Conservation (phyloP, 2,888 invertebrate species). For the Corythucha ciliata region DNA sequence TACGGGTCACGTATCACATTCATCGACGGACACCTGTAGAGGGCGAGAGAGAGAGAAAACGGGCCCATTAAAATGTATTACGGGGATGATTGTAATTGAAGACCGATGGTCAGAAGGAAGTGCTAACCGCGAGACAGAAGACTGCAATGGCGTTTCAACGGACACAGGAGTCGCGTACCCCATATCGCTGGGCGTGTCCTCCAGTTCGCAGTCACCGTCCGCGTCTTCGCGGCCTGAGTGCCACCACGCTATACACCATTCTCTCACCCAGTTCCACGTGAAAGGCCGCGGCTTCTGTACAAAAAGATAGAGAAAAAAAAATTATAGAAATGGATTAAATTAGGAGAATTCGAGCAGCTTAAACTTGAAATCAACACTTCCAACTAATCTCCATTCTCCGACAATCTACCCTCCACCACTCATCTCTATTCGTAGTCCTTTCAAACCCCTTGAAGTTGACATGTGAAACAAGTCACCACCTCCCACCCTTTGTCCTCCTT, state of each 20-base stretch:
- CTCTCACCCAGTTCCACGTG: conserved; percentile 50
- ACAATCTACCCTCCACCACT: too few species aligned
- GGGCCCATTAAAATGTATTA: background rate
- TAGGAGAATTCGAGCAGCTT: too few species aligned
- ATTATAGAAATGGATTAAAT: background rate
- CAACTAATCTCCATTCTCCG: too few species aligned
- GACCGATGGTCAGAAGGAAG: background rate
- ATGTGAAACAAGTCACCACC: too few species aligned
- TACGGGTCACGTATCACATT: conserved; percentile 60
- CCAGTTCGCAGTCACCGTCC: conserved; percentile 66
- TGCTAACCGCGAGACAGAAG: conserved; percentile 57
- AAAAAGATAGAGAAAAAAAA: background rate
- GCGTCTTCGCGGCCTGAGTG: conserved; percentile 75
- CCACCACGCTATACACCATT: conserved; percentile 87
- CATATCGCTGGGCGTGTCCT: conserved; percentile 51
- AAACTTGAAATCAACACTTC: too few species aligned
- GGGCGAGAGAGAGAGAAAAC: background rate
- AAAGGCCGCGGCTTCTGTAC: conserved; percentile 44
- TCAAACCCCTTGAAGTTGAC: too few species aligned
- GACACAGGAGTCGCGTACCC: conserved; percentile 51
- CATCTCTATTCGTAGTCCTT: too few species aligned
- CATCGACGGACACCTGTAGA: conserved; percentile 61
- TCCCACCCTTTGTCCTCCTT: too few species aligned
- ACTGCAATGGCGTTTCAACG: conserved; percentile 77
- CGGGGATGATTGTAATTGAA: background rate